Conservation (phyloP, 2,888 invertebrate species). For the Dryobota labecula region DNA sequence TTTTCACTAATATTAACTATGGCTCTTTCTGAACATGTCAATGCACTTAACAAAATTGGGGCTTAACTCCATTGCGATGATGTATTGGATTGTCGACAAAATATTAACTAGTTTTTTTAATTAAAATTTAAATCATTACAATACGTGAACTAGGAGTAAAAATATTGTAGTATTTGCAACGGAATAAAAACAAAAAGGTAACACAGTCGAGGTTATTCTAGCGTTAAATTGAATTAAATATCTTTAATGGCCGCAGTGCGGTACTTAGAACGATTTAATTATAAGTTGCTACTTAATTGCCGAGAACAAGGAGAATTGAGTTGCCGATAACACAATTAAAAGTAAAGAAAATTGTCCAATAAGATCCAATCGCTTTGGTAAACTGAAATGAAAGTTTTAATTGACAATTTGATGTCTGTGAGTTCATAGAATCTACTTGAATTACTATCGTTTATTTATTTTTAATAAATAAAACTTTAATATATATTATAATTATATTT, state of each 20-base stretch:
- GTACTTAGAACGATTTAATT: conserved; percentile 32
- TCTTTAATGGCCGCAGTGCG: conserved; percentile 10
- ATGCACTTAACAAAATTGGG: too few species aligned
- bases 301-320: too few species aligned
- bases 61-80: too few species aligned
- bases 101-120: not conserved
- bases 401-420: not conserved
- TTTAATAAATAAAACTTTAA: too few species aligned
- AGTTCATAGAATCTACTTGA: too few species aligned
- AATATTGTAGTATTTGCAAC: not conserved
- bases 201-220: conserved; percentile 8
- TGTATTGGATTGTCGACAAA: conserved; percentile 2
- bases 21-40: too few species aligned
- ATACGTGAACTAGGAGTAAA: not conserved
- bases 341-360: conserved; percentile 1
- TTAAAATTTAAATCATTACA: not conserved
- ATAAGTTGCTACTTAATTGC: conserved; percentile 16
- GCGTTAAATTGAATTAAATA: conserved; percentile 28
- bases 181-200: not conserved
- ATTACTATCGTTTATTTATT: too few species aligned
- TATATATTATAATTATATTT: too few species aligned
- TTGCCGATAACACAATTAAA: conserved; percentile 3
- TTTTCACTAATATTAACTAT: too few species aligned
- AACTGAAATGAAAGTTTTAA: not conserved
- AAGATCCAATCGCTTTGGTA: conserved; percentile 1